Conservation (phyloP, 2,888 invertebrate genomes). For the Campoplex capitator region DNA sequence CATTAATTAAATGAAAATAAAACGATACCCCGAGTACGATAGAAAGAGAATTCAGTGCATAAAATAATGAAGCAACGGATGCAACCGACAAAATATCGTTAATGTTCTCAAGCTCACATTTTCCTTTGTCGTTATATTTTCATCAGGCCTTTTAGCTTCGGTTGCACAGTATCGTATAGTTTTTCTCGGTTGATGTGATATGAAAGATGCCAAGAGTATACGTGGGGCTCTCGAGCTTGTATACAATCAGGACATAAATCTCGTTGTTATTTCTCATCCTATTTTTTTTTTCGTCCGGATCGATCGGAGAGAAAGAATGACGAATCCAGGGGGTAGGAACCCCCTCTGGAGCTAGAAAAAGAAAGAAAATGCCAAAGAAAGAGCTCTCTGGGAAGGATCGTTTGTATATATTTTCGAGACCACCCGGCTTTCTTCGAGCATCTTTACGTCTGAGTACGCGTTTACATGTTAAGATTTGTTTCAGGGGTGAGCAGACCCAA, state of each 20-base stretch:
- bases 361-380: not conserved
- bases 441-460: not conserved
- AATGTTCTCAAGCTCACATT: not conserved
- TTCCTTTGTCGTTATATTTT: not conserved
- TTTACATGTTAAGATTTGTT: slow-evolving; percentile 4
- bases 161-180: not conserved
- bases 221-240: slow-evolving; percentile 41
- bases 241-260: slow-evolving; percentile 48
- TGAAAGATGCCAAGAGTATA: slow-evolving; percentile 22
- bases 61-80: not conserved
- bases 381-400: not conserved
- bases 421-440: not conserved
- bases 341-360: not conserved
- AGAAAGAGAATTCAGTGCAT: not conserved
- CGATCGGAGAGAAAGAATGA: slow-evolving; percentile 40
- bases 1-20: not conserved
- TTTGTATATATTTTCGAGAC: not conserved
- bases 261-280: slow-evolving; percentile 16
- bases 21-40: not conserved
- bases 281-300: slow-evolving; percentile 19
- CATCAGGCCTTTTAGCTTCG: not conserved
- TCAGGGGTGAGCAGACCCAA: slow-evolving; percentile 67
- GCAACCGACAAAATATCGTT: not conserved
- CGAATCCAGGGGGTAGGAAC: slow-evolving; percentile 36
- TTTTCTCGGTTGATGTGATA: slow-evolving; percentile 21